Conservation (phyloP, 2,113 vertebrate species). For the Bubo bubo region DNA sequence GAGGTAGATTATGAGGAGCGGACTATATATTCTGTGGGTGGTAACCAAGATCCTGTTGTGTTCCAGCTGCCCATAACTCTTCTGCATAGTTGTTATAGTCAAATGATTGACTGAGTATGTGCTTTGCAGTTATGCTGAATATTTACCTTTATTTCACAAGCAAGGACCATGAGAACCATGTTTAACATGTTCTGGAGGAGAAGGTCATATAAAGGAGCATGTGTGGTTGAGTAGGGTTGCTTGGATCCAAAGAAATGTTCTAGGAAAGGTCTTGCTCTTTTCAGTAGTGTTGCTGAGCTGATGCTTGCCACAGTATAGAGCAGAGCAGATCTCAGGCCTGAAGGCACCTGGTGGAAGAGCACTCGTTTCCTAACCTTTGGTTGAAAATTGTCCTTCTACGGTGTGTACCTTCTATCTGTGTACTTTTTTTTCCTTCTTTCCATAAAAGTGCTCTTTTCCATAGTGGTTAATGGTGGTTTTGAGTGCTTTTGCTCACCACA, state of each 20-base stretch:
- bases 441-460: not conserved
- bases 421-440: not conserved
- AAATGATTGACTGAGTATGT: not conserved
- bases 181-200: not conserved
- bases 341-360: not conserved
- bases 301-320: not conserved
- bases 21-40: not conserved
- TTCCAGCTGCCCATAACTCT: not conserved
- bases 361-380: not conserved
- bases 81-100: not conserved
- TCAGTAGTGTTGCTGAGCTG: not conserved
- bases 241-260: not conserved
- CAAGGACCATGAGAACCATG: not conserved
- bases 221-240: not conserved
- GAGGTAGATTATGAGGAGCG: not conserved
- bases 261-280: not conserved
- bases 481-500: not conserved
- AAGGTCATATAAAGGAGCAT: not conserved
- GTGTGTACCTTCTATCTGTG: fast-evolving
- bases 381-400: not conserved
- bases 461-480: not conserved
- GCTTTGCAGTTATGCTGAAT: not conserved
- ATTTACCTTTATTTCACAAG: not conserved
- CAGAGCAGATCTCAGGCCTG: not conserved
- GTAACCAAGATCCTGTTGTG: not conserved